phyloP scores from a whole-genome alignment of 2,888 invertebrate species.

The Erynnis tages region DNA sequence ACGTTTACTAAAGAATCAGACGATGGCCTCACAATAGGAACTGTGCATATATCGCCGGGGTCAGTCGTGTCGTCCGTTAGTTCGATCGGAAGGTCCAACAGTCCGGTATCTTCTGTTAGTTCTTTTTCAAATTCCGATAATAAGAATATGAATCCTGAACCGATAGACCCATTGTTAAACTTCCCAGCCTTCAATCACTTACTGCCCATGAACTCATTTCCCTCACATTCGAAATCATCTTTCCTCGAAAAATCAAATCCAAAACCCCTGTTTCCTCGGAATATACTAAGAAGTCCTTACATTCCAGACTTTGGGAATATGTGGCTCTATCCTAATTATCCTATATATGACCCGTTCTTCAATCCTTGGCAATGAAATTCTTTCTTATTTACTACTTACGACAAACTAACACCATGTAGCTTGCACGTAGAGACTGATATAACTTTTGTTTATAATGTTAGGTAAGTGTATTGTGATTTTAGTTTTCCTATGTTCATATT shows the following conservation, averaged over 20 bases:
- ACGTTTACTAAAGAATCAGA: slow-evolving; percentile 27
- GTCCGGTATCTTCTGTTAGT: too few relatives aligned
- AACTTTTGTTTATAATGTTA: too few relatives aligned
- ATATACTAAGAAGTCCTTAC: slow-evolving; percentile 41
- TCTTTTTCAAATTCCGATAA: too few relatives aligned
- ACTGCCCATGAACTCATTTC: too few relatives aligned
- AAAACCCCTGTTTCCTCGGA: slow-evolving; percentile 42
- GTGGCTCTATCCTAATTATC: slow-evolving; percentile 50
- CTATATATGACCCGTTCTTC: slow-evolving; percentile 40
- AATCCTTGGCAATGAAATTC: slow-evolving; percentile 31
- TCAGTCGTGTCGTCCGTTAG: slow-evolving; percentile 50
- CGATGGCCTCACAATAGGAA: slow-evolving; percentile 43
- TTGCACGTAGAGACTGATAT: too few relatives aligned
- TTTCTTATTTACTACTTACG: too few relatives aligned
- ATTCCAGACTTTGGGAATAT: slow-evolving; percentile 37
- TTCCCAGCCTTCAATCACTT: slow-evolving; percentile 32
- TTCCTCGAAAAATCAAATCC: slow-evolving; percentile 34
- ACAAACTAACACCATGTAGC: too few relatives aligned
- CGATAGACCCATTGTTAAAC: too few relatives aligned
- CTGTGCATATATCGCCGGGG: slow-evolving; percentile 52
- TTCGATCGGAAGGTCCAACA: slow-evolving; percentile 29
- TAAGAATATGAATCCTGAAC: too few relatives aligned
- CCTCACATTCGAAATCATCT: slow-evolving; percentile 25
- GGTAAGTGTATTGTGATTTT: too few relatives aligned
- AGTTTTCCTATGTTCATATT: too few relatives aligned